Evolutionary conservation across 2,113 vertebrate genomes (phyloP).

Genomic region (Hippocampus comes): DNA sequence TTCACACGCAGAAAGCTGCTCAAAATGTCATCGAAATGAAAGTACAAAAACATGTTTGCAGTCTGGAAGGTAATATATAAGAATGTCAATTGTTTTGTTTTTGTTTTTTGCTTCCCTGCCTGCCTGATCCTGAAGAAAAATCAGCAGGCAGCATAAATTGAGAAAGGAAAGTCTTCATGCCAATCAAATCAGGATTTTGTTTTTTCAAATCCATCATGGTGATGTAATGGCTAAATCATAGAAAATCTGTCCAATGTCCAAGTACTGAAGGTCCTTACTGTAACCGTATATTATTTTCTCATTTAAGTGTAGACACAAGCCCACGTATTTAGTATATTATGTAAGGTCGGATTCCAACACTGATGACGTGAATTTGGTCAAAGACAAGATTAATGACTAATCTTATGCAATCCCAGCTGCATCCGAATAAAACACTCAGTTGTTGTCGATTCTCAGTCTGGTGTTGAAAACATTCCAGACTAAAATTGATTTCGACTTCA

Average conservation of each 20-base stretch:
- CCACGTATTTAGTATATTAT: neutral
- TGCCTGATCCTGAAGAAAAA: no score
- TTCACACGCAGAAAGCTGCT: neutral
- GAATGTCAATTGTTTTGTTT: no score
- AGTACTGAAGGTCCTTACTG: neutral
- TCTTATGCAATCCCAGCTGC: neutral
- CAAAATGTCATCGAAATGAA: neutral
- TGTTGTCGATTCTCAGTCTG: constrained; percentile 11
- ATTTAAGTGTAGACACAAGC: neutral
- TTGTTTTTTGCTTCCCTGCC: no score
- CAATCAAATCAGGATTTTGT: neutral
- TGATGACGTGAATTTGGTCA: constrained; percentile 10
- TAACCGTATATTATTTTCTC: no score
- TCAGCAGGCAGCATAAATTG: neutral
- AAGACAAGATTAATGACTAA: constrained; percentile 17
- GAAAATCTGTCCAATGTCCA: neutral
- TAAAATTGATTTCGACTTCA: constrained; percentile 39
- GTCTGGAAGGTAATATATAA: no score
- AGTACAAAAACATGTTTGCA: neutral
- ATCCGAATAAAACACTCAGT: constrained; percentile 13
- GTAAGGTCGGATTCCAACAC: constrained; percentile 2
- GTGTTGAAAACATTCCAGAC: constrained; percentile 12
- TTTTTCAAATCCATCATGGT: no score
- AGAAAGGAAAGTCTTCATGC: neutral
- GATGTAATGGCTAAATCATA: no score